A percentile compares a stretch with the other conserved stretches of the same genome.
Evolutionary conservation across 2,888 invertebrate species (phyloP).

Genomic region (Brachylomia viminalis): DNA sequence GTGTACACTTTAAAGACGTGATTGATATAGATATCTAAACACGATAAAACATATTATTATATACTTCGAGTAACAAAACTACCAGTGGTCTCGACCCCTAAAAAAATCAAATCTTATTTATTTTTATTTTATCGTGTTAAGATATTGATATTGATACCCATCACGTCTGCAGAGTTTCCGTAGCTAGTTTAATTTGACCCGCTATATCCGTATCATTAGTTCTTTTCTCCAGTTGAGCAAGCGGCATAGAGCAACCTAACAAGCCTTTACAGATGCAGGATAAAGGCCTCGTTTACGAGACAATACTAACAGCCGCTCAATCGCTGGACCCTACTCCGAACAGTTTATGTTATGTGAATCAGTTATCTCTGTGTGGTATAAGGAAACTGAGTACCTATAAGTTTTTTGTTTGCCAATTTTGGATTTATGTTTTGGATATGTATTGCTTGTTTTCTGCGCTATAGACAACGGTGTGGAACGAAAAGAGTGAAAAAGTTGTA

Average conservation of each 20-base stretch:
- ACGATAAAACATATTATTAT: too few species aligned
- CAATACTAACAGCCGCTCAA: slow-evolving; percentile 24
- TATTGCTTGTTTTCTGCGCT: background rate
- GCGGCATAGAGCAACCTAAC: background rate
- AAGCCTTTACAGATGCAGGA: slow-evolving; percentile 10
- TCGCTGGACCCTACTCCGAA: slow-evolving; percentile 41
- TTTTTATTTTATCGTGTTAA: too few species aligned
- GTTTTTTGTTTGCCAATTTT: background rate
- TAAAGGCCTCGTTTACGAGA: slow-evolving; percentile 31
- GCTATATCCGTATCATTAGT: background rate
- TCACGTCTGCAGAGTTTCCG: too few species aligned
- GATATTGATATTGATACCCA: too few species aligned
- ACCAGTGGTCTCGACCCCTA: too few species aligned
- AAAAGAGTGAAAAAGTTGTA: too few species aligned
- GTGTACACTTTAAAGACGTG: too few species aligned
- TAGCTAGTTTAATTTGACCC: too few species aligned
- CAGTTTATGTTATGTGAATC: slow-evolving; percentile 29
- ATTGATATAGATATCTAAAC: too few species aligned
- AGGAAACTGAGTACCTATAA: slow-evolving; percentile 7
- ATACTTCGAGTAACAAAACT: too few species aligned
- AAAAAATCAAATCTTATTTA: too few species aligned
- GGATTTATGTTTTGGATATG: background rate
- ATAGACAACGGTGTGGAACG: too few species aligned
- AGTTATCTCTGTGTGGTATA: slow-evolving; percentile 14
- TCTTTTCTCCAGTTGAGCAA: background rate